Evolutionary conservation across 2,113 vertebrate species (phyloP).

Genomic region (Madoqua kirkii): DNA sequence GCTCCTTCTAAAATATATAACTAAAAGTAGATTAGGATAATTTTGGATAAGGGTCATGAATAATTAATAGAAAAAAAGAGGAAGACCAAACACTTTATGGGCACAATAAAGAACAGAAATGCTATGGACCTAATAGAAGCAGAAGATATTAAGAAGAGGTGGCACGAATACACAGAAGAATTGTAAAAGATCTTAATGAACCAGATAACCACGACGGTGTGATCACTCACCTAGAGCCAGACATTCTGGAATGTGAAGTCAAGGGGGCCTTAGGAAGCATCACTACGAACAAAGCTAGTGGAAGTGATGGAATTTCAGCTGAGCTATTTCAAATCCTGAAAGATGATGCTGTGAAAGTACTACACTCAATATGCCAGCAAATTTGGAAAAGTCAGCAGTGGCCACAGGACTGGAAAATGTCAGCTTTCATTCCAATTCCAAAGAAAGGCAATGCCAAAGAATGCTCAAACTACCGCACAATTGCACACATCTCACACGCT

Average conservation of each 20-base stretch:
- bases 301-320: neutral
- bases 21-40: neutral
- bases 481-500: neutral
- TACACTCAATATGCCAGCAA: neutral
- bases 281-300: neutral
- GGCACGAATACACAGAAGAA: neutral
- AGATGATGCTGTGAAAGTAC: neutral
- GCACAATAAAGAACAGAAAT: neutral
- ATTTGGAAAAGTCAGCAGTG: neutral
- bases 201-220: neutral
- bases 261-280: neutral
- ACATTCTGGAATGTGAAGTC: neutral
- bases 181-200: neutral
- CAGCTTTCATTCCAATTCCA: neutral
- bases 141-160: neutral
- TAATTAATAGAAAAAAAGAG: neutral
- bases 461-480: neutral
- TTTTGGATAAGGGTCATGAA: neutral
- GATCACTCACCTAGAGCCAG: neutral
- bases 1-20: neutral
- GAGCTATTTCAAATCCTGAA: neutral
- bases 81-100: neutral
- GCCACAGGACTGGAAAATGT: neutral
- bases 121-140: neutral
- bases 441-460: neutral